Base-by-base conservation (phyloP, 2,888 invertebrate species). In the Nineta flava region DNA sequence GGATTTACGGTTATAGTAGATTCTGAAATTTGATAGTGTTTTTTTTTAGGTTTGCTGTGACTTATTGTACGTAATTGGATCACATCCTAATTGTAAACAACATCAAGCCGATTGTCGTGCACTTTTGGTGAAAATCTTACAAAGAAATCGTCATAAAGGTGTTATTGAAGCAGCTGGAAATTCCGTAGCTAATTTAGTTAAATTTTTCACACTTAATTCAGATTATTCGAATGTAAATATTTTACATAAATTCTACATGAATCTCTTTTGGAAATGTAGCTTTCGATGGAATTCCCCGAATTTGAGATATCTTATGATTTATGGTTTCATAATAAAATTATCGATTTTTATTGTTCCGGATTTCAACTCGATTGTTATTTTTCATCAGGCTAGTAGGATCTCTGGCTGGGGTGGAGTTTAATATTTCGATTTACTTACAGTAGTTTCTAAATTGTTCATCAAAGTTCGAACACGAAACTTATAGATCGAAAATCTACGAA, bases 141-240 rank as follows among this genome's bases (percentile, higher is more conserved):
- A 21, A 13, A 26, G 44, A 26, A 44, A 44, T 44, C 44, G 44
- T n/a, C 44, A 44, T 21, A 44, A 44, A 44, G 44, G 44, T 5
- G 26, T 44, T 21, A 44, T 44, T 26, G 44, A 44, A 44, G 19
- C 44, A 21, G 44, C 21, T 21, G 44, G 44, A 44, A 44, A 13
- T 9, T 6, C 44, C 9, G 26, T 44, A 7, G 21, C 15, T 10
- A 26, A 44, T 10, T 13, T 44, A 26, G 19, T 26, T 5, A 44
- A 44, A 26, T 26, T 17, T 44, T 44, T 44, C 2, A 44, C 44
- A 10, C 9, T 19, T 3, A 38, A 38, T 38, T 12, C 26, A 3
- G 13, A 26, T 10, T 21, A 44, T 31, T 19, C 19, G 10, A 17
- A 9, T 5, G 44, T 44, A 44, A 43, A 9, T 13, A 43, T 17